A percentile compares a stretch with the other conserved stretches of the same genome.
Conservation (phyloP, 2,113 vertebrate genomes). For the Elachura formosa region DNA sequence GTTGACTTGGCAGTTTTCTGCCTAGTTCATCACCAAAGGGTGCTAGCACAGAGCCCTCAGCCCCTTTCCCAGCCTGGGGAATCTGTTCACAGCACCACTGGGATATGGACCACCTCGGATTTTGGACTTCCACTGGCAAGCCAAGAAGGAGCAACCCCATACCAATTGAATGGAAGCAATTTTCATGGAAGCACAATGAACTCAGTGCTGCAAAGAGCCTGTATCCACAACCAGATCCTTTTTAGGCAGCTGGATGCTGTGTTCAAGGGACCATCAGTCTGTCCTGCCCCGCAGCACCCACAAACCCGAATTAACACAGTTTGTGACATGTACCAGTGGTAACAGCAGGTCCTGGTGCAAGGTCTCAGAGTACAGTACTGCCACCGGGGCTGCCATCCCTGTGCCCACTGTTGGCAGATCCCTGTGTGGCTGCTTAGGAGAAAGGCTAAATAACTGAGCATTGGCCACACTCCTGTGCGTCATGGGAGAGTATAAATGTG, state of each 20-base stretch:
- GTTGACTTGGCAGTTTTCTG: neutral
- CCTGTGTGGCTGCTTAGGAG: neutral
- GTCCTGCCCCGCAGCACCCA: neutral
- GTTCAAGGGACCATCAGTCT: too few relatives aligned
- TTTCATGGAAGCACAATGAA: neutral
- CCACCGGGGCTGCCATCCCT: neutral
- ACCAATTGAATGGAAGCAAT: fast-evolving
- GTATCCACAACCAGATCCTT: neutral
- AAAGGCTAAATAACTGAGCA: neutral
- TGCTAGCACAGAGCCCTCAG: neutral
- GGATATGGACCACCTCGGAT: fast-evolving
- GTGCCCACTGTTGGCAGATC: fast-evolving
- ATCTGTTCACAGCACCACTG: fast-evolving
- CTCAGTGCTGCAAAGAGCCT: neutral
- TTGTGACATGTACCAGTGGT: neutral
- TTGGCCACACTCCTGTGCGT: fast-evolving
- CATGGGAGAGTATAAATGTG: neutral
- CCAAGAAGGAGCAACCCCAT: neutral
- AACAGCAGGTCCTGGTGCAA: neutral
- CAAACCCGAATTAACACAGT: neutral
- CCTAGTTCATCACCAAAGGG: neutral
- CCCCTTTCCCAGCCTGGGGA: neutral
- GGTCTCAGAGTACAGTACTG: neutral
- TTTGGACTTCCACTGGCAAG: neutral
- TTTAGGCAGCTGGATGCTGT: neutral